These are phyloP conservation scores for Mustela nigripes DNA, from an alignment of 2,113 vertebrate species.

Conservation along the genomic window DNA sequence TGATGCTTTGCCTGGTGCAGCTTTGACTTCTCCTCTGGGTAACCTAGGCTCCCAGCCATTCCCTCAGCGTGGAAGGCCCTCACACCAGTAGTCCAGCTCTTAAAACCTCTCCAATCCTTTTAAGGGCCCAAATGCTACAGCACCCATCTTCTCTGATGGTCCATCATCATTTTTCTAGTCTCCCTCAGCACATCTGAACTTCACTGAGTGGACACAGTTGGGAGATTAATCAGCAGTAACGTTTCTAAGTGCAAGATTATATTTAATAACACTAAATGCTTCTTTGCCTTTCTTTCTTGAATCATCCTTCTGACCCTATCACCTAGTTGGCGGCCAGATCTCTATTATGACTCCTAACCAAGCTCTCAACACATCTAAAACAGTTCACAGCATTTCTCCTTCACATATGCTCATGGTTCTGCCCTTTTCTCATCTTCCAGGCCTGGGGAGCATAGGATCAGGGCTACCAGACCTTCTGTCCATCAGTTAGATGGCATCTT, in stretches of 20 bases:
- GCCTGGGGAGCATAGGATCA: neutral
- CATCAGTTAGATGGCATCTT: neutral
- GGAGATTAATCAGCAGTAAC: neutral
- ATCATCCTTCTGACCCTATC: neutral
- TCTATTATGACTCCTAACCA: neutral
- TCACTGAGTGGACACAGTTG: neutral
- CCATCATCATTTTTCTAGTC: neutral
- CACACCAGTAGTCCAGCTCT: neutral
- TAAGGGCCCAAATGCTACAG: neutral
- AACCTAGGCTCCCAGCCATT: accelerated
- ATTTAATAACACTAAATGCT: neutral
- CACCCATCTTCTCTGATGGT: neutral
- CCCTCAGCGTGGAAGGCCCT: neutral
- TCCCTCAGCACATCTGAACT: neutral
- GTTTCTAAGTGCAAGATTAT: neutral
- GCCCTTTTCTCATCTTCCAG: neutral
- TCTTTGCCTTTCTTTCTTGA: neutral
- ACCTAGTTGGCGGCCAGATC: accelerated
- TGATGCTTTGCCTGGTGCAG: neutral
- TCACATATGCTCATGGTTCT: neutral
- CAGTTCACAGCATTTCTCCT: neutral
- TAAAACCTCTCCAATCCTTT: neutral
- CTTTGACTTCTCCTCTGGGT: neutral
- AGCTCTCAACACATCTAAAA: neutral
- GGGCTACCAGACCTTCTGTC: no score